Conservation (phyloP, 2,797 vertebrate genomes). For the Neopelma chrysocephalum region DNA sequence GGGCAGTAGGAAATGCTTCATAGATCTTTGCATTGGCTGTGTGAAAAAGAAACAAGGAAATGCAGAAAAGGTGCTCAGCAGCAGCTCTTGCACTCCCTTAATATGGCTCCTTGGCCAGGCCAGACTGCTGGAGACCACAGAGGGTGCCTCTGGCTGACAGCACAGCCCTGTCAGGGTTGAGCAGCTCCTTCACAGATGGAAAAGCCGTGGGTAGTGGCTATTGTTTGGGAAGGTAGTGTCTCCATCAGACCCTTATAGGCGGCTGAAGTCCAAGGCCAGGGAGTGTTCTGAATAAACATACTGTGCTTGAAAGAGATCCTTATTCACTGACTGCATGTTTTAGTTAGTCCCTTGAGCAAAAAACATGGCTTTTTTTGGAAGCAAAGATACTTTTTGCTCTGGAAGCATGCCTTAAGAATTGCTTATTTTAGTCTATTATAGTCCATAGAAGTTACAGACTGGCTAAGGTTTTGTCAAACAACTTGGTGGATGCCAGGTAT, state of each 20-base stretch:
- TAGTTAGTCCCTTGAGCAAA: background rate
- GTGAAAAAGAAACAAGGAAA: background rate
- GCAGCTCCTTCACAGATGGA: background rate
- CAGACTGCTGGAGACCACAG: background rate
- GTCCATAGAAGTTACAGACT: background rate
- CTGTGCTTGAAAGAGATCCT: background rate
- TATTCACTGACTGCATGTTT: background rate
- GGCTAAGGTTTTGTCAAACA: background rate
- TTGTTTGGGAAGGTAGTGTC: background rate
- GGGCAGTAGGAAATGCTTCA: background rate
- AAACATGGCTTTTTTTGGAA: background rate
- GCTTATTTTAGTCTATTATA: background rate
- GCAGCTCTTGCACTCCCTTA: background rate
- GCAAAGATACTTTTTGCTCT: background rate
- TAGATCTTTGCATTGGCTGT: background rate
- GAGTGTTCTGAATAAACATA: background rate
- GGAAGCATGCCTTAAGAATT: background rate
- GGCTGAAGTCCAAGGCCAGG: background rate
- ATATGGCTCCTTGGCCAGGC: background rate
- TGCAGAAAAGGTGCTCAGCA: background rate
- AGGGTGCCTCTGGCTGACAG: background rate
- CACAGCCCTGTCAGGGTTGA: background rate
- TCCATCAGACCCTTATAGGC: background rate
- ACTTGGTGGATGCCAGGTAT: background rate
- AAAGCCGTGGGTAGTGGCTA: rapidly evolving